A percentile compares a stretch with the other conserved stretches of the same genome.
Evolutionary conservation across 2,113 vertebrate genomes (phyloP).

Genomic region (Dasypus novemcinctus): DNA sequence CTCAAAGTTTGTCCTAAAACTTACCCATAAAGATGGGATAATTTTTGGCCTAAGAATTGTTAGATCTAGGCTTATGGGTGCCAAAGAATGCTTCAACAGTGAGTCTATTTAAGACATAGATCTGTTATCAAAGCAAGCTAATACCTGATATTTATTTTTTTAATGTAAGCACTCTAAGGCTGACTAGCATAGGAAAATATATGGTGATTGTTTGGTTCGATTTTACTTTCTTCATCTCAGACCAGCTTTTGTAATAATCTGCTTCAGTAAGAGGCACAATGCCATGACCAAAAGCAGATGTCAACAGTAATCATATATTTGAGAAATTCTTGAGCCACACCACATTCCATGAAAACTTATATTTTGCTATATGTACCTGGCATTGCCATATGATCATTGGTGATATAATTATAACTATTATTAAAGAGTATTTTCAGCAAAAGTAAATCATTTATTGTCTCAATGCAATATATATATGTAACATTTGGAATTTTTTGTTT

Average conservation of each 20-base stretch:
- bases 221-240: neutral
- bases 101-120: neutral
- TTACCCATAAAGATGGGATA: neutral
- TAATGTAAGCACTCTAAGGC: neutral
- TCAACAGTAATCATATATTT: neutral
- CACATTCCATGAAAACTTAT: neutral
- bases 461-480: neutral
- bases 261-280: neutral
- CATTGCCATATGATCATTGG: neutral
- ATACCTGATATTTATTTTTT: neutral
- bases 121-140: neutral
- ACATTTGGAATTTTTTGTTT: neutral
- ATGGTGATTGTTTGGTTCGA: neutral
- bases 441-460: neutral
- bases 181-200: neutral
- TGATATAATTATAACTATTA: neutral
- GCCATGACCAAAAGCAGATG: neutral
- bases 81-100: neutral
- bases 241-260: constrained; percentile 10
- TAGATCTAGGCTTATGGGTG: neutral
- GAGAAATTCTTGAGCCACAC: neutral
- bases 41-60: constrained; percentile 27
- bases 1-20: constrained; percentile 35
- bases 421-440: constrained; percentile 34
- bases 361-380: neutral